phyloP scores from a whole-genome alignment of 2,888 invertebrate genomes.

The Eristalinus sepulchralis region DNA sequence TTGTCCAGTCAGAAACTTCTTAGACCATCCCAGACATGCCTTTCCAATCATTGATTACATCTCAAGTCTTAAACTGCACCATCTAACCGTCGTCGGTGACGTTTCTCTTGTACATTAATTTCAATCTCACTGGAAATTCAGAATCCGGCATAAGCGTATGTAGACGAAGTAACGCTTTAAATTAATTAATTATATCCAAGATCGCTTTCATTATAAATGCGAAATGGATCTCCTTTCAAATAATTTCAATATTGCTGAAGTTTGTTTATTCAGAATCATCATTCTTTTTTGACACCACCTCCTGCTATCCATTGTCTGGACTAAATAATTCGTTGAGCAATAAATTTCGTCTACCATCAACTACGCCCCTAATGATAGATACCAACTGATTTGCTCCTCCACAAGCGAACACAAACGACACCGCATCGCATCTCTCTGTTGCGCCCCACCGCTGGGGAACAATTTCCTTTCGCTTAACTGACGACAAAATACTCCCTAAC shows the following conservation, averaged over 20 bases:
- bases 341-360: slow-evolving; percentile 9
- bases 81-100: too few relatives aligned
- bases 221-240: background rate
- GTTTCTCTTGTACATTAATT: background rate
- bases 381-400: slow-evolving; percentile 41
- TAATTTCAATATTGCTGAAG: background rate
- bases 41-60: too few relatives aligned
- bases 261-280: background rate
- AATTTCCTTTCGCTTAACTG: slow-evolving; percentile 60
- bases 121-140: background rate
- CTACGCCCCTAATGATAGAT: slow-evolving; percentile 52
- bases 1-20: too few relatives aligned
- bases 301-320: background rate
- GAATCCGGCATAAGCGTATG: background rate
- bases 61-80: too few relatives aligned
- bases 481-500: slow-evolving; percentile 62
- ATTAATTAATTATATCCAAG: background rate
- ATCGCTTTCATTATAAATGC: background rate
- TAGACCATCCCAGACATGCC: too few relatives aligned
- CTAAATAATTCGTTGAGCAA: background rate
- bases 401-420: slow-evolving; percentile 19
- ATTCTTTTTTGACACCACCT: background rate
- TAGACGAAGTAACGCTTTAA: background rate
- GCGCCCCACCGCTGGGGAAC: slow-evolving; percentile 33
- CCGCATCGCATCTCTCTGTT: background rate